phyloP scores from a whole-genome alignment of 2,888 invertebrate genomes.

The Drosophila diplacantha region DNA sequence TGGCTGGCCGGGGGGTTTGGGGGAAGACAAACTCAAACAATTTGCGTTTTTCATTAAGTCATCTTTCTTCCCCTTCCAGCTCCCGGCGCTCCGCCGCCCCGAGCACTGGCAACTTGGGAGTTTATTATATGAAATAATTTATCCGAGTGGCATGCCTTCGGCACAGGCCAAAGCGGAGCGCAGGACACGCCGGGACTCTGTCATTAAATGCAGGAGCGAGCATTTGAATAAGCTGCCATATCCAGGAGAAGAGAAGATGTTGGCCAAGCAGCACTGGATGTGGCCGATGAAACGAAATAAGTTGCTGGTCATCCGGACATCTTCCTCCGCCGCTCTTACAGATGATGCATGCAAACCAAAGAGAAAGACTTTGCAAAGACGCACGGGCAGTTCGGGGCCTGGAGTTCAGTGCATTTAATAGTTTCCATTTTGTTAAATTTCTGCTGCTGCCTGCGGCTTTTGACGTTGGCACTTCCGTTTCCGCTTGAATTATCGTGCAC shows the following conservation, averaged over 20 bases:
- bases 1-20: not conserved
- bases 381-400: conserved; percentile 37
- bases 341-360: conserved; percentile 13
- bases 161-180: conserved; percentile 11
- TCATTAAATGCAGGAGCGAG: conserved; percentile 61
- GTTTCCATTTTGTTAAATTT: conserved; percentile 66
- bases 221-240: conserved; percentile 59
- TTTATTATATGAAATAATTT: conserved; percentile 71
- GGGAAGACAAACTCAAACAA: conserved; percentile 64
- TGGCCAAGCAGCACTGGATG: conserved; percentile 4
- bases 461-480: conserved; percentile 71
- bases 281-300: conserved; percentile 14
- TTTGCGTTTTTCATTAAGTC: conserved; percentile 71
- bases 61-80: conserved; percentile 31
- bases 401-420: conserved; percentile 67
- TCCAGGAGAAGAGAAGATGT: not conserved
- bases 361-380: conserved; percentile 4
- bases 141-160: conserved; percentile 54
- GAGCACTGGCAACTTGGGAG: conserved; percentile 49
- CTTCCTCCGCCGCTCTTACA: not conserved
- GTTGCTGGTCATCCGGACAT: conserved; percentile 11
- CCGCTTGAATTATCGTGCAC: conserved; percentile 70
- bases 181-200: conserved; percentile 47
- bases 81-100: conserved; percentile 3
- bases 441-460: conserved; percentile 53